A percentile compares a stretch with the other conserved stretches of the same genome.
phyloP scores from a whole-genome alignment of 64 coral and sea anemone species.

The Porites lutea region DNA sequence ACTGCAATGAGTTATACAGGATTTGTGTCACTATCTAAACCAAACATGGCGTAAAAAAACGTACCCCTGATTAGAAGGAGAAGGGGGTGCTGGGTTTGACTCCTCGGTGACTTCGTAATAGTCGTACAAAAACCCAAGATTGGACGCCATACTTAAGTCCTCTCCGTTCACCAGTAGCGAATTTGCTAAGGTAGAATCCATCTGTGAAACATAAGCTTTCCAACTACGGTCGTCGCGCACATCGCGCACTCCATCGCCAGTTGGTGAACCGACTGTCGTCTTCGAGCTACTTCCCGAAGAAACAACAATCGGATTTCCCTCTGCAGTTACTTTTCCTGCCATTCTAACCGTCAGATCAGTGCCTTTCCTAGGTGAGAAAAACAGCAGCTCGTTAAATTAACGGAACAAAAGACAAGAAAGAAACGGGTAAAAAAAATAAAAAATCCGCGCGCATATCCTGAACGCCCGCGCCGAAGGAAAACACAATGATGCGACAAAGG shows the following conservation, averaged over 20 bases:
- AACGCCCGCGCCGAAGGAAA: constrained; percentile 15
- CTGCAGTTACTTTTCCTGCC: constrained; percentile 54
- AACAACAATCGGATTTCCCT: constrained; percentile 81
- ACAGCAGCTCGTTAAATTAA: background rate
- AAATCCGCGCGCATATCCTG: constrained; percentile 9
- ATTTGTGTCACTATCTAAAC: background rate
- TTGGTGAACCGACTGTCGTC: constrained; percentile 26
- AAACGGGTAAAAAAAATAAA: background rate
- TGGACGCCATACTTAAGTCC: constrained; percentile 87
- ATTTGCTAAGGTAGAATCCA: constrained; percentile 70
- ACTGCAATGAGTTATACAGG: no score
- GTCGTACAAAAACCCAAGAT: constrained; percentile 90
- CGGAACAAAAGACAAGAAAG: background rate
- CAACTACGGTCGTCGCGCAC: constrained; percentile 85
- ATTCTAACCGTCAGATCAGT: constrained; percentile 48
- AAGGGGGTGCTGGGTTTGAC: constrained; percentile 79
- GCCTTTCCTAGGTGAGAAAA: constrained; percentile 9
- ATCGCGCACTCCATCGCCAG: constrained; percentile 30
- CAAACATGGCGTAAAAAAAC: constrained; percentile 27
- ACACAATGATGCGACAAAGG: background rate
- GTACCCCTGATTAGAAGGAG: constrained; percentile 81
- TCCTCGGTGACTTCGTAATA: constrained; percentile 94
- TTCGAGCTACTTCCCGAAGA: constrained; percentile 70
- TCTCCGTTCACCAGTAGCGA: constrained; percentile 88
- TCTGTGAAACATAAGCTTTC: constrained; percentile 92